Percentiles rank a stretch among this genome's conserved stretches.
phyloP scores from a whole-genome alignment of 2,888 invertebrate genomes.

The Atherix ibis region DNA sequence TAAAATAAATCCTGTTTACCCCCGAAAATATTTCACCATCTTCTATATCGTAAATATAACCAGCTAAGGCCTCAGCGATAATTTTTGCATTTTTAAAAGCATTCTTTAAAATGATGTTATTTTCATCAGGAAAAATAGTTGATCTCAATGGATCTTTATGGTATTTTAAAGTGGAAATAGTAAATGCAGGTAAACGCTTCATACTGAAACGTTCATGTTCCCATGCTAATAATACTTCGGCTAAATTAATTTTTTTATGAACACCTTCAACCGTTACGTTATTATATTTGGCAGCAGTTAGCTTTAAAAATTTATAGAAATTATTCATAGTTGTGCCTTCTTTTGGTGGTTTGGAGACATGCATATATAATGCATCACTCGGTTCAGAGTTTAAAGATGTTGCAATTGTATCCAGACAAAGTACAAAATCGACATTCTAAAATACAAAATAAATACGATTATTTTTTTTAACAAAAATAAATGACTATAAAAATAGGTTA shows the following conservation, averaged over 20 bases:
- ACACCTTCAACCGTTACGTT: constrained; percentile 45
- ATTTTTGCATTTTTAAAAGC: constrained; percentile 45
- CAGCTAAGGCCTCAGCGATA: constrained; percentile 72
- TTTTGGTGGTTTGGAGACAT: constrained; percentile 91
- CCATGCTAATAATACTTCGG: constrained; percentile 84
- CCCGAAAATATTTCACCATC: constrained; percentile 52
- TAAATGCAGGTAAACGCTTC: constrained; percentile 78
- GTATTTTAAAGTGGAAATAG: constrained; percentile 57
- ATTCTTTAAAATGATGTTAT: constrained; percentile 17
- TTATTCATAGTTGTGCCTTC: constrained; percentile 61
- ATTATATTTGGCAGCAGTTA: constrained; percentile 35
- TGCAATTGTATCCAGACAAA: constrained; percentile 76
- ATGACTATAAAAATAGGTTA: no score
- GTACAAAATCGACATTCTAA: constrained; percentile 73
- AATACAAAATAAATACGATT: constrained; percentile 18
- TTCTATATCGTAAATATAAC: constrained; percentile 59
- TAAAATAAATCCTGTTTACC: constrained; percentile 63
- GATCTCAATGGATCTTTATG: constrained; percentile 25
- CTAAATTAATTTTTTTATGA: constrained; percentile 94
- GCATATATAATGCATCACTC: constrained; percentile 67
- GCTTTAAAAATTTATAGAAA: constrained; percentile 47
- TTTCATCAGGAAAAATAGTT: constrained; percentile 25
- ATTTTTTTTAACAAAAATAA: no score
- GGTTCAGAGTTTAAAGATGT: constrained; percentile 36
- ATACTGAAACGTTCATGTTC: constrained; percentile 95